Evolutionary conservation across 2,888 invertebrate species (phyloP), one percentile per base, ranked within the genome.

Genomic region (Amaurobius ferox): DNA sequence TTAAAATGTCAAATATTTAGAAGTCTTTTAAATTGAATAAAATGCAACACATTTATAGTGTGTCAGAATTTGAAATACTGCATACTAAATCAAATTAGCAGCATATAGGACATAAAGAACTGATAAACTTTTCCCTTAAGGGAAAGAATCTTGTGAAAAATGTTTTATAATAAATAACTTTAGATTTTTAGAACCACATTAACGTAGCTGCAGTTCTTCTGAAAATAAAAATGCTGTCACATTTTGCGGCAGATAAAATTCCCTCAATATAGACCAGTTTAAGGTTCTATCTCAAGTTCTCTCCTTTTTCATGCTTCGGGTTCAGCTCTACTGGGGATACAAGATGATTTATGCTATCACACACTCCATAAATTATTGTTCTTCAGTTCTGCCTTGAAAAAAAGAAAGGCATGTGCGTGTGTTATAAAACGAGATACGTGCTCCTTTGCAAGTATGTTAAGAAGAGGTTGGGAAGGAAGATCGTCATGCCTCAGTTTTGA

Each of bases 241-340:
- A 76, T 26, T 76, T 64, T 29, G 67, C 61, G 44, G 66, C 32
- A 39, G 40, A 76, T 76, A 76, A 64, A 66, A 66, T 66, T 76
- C 44, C 11, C 28, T 30, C 30, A 19, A 30, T 39, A 64, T 66
- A 76, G 32, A 30, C 32, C 66, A 40, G 66, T 66, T 39, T 76
- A 55, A 40, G 66, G 40, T 40, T 13, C 29, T 30, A 40, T 28
- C 40, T 44, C 30, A 66, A 19, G 7, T 28, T 35, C 35, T 32
- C 44, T 39, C 26, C 30, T 68, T 68, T 48, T 39, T 35, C 48
- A 11, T 70, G 39, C 61, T 32, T 61, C 40, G 48, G 61, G 55
- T 78, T 78, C 61, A 71, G 35, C 40, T 70, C 78, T 79, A 40
- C 61, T 70, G 70, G 78, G 70, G 70, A 79, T 62, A 70, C 62